Percentiles rank a stretch among this genome's conserved stretches.
phyloP scores from a whole-genome alignment of 2,797 vertebrate genomes.

The Lophius americanus region DNA sequence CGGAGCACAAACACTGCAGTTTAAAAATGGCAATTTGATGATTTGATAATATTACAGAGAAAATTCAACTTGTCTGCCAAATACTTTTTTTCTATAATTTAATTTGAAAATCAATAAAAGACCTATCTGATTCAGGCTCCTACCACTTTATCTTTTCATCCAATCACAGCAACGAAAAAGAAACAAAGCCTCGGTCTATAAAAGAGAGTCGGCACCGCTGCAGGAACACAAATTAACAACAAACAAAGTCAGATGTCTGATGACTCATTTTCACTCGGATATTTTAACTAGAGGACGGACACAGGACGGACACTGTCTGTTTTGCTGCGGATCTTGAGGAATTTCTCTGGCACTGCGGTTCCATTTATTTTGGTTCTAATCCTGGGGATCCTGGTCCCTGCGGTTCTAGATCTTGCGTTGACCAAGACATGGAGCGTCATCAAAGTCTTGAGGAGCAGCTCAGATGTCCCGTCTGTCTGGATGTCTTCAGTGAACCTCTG shows the following conservation, averaged over 20 bases:
- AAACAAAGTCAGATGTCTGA: background rate
- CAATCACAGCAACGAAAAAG: conserved; percentile 5
- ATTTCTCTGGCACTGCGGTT: background rate
- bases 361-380: background rate
- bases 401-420: too few relatives aligned
- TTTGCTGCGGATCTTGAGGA: background rate
- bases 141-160: background rate
- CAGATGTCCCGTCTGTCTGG: conserved; percentile 82
- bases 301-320: background rate
- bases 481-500: conserved; percentile 82
- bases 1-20: background rate
- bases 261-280: background rate
- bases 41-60: too few relatives aligned
- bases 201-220: background rate
- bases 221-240: background rate
- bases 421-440: conserved; percentile 33
- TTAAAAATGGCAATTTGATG: too few relatives aligned
- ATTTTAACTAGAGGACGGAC: background rate
- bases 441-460: conserved; percentile 80
- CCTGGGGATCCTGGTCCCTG: background rate
- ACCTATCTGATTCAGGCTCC: background rate
- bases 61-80: too few relatives aligned
- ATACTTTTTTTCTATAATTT: too few relatives aligned
- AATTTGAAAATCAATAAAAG: background rate
- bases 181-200: background rate